Percentiles rank a stretch among this genome's conserved stretches.
phyloP scores from a whole-genome alignment of 2,113 vertebrate species.

The Microtus richardsoni region DNA sequence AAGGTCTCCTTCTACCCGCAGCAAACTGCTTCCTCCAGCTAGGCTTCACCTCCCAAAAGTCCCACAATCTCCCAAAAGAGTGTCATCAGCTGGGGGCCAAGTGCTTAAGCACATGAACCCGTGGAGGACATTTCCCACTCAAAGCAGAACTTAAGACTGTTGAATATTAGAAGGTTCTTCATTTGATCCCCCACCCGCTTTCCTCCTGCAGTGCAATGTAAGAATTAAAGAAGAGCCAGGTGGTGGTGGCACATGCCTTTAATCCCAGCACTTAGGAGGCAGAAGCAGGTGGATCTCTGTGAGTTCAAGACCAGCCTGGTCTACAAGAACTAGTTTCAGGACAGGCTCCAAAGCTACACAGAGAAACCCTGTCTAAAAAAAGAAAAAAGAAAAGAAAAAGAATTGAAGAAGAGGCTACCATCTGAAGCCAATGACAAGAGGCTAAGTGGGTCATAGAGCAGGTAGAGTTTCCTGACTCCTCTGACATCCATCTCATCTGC shows the following conservation, averaged over 20 bases:
- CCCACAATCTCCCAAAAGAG: background rate
- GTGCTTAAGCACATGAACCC: too few species aligned
- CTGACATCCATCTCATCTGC: background rate
- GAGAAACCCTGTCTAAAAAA: too few species aligned
- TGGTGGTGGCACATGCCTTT: fast-evolving
- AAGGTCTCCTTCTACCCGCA: background rate
- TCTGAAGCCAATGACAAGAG: background rate
- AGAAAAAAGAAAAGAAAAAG: background rate
- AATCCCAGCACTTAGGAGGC: too few species aligned
- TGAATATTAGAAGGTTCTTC: constrained; percentile 3
- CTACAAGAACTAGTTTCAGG: too few species aligned
- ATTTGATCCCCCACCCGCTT: background rate
- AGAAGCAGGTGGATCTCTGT: too few species aligned
- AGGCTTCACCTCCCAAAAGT: background rate
- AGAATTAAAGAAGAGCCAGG: background rate
- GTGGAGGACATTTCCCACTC: background rate
- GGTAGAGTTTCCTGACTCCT: background rate
- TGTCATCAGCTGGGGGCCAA: background rate
- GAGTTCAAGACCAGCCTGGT: too few species aligned
- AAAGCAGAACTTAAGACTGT: background rate
- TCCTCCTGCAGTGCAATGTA: background rate
- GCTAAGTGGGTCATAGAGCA: background rate
- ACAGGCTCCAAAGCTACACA: too few species aligned
- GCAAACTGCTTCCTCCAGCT: background rate
- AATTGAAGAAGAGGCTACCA: background rate